These are phyloP conservation scores for Abrostola triplasia DNA, from an alignment of 2,888 invertebrate genomes.

Conservation along the genomic window DNA sequence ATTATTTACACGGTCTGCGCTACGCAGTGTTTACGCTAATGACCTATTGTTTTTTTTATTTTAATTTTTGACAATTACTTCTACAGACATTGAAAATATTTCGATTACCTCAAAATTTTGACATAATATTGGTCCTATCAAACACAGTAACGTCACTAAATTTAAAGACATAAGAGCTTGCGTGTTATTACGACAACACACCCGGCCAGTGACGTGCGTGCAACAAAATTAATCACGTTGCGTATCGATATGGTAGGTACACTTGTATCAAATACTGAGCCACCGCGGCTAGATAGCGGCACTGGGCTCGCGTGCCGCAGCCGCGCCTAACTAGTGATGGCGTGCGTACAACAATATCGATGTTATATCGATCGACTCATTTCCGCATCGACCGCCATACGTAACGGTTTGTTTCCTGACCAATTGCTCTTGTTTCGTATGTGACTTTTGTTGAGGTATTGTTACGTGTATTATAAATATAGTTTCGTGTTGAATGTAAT, in stretches of 20 bases:
- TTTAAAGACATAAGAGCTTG: neutral
- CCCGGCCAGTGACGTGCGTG: constrained; percentile 44
- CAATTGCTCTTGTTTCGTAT: constrained; percentile 44
- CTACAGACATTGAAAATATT: neutral
- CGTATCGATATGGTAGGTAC: constrained; percentile 59
- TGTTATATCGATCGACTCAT: constrained; percentile 65
- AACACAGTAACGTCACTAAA: constrained; percentile 25
- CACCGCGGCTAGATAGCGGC: constrained; percentile 45
- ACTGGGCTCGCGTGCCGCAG: constrained; percentile 79
- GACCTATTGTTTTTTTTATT: too few relatives aligned
- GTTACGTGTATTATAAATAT: constrained; percentile 22
- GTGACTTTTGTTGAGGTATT: constrained; percentile 27
- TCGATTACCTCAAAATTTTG: neutral
- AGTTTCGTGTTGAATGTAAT: too few relatives aligned
- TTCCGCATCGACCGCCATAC: constrained; percentile 67
- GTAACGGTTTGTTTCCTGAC: constrained; percentile 63
- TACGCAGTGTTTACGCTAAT: too few relatives aligned
- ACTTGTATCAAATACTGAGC: constrained; percentile 30
- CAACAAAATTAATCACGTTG: constrained; percentile 49
- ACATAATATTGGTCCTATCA: constrained; percentile 3
- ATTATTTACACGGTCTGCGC: too few relatives aligned
- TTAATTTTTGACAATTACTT: too few relatives aligned
- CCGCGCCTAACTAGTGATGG: constrained; percentile 80
- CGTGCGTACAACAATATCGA: constrained; percentile 74
- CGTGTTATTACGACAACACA: constrained; percentile 3